phyloP scores from a whole-genome alignment of 2,888 invertebrate species.

The Latheticus oryzae region DNA sequence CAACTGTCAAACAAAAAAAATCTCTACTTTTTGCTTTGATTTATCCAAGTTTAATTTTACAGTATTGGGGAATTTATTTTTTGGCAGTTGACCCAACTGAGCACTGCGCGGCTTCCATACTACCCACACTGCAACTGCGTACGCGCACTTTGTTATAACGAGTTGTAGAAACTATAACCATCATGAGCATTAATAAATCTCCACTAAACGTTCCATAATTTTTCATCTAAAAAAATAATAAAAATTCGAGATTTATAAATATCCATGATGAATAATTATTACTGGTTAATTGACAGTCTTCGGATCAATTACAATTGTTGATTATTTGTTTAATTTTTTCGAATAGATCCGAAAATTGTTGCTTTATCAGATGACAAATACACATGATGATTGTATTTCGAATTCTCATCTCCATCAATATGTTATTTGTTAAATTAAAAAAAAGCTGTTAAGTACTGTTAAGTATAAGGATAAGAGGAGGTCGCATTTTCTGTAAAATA shows the following conservation, averaged over 20 bases:
- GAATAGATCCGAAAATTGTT: constrained; percentile 48
- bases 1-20: constrained; percentile 47
- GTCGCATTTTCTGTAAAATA: constrained; percentile 65
- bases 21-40: constrained; percentile 21
- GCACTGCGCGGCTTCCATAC: constrained; percentile 58
- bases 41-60: constrained; percentile 15
- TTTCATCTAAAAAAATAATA: constrained; percentile 41
- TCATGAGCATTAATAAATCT: constrained; percentile 41
- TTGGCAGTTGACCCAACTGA: constrained; percentile 33
- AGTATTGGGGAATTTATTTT: constrained; percentile 24
- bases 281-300: constrained; percentile 46
- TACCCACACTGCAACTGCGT: constrained; percentile 59
- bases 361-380: constrained; percentile 51
- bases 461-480: constrained; percentile 56
- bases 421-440: constrained; percentile 65
- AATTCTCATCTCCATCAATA: constrained; percentile 66
- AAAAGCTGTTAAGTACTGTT: constrained; percentile 68
- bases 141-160: constrained; percentile 60
- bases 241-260: too few species aligned
- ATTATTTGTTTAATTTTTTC: constrained; percentile 41
- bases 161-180: constrained; percentile 49
- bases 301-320: constrained; percentile 48
- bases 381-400: constrained; percentile 62
- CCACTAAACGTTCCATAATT: constrained; percentile 44
- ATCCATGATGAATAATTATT: constrained; percentile 35